Conservation (phyloP, 2,113 vertebrate species). For the Sminthopsis crassicaudata region DNA sequence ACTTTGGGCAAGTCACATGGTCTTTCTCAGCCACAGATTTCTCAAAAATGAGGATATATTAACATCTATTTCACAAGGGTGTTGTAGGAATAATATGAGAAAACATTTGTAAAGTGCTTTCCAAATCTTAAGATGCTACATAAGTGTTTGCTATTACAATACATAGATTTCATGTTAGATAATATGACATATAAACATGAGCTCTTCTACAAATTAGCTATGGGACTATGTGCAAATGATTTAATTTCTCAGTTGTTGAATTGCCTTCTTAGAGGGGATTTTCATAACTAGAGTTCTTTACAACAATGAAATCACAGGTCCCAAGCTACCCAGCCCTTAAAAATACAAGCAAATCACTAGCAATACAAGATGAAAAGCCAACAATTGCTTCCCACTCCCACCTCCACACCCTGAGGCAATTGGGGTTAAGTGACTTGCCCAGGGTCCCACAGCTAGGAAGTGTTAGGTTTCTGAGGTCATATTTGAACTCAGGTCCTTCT, state of each 20-base stretch:
- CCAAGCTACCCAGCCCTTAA: neutral
- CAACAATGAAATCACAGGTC: neutral
- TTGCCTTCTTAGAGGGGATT: neutral
- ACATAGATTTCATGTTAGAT: neutral
- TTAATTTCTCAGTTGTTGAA: neutral
- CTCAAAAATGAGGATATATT: neutral
- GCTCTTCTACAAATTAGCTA: neutral
- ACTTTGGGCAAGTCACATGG: neutral
- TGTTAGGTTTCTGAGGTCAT: too few relatives aligned
- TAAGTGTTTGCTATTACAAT: neutral
- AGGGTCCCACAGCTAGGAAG: too few relatives aligned
- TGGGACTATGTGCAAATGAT: neutral
- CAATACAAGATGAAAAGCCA: neutral
- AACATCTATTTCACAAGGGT: neutral
- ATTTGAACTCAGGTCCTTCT: too few relatives aligned
- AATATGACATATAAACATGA: neutral
- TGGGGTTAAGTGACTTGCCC: too few relatives aligned
- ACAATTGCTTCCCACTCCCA: too few relatives aligned
- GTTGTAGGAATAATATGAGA: neutral
- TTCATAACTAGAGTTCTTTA: neutral
- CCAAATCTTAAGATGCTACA: neutral
- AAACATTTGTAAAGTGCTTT: neutral
- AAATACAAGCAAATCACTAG: neutral
- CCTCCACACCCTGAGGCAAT: too few relatives aligned
- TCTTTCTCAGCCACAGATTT: neutral